Percentiles rank a stretch among this genome's conserved stretches.
Conservation (phyloP, 2,888 invertebrate species). For the Lochmaea capreae region DNA sequence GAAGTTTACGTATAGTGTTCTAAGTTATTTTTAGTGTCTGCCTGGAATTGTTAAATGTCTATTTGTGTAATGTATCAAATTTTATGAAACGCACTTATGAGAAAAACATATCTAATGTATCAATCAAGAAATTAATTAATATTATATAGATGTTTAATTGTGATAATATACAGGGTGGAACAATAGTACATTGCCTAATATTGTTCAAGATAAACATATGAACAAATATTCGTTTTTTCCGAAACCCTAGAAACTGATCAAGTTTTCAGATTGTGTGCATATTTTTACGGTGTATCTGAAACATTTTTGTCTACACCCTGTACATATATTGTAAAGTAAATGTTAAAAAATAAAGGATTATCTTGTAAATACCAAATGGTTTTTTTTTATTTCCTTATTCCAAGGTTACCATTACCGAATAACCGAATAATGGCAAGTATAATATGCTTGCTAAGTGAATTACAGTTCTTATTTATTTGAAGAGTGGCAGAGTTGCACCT, state of each 20-base stretch:
- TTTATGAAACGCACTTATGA: conserved; percentile 35
- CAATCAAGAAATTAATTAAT: conserved; percentile 12
- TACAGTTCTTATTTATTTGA: too few relatives aligned
- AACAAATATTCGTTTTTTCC: background rate
- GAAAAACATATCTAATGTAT: conserved; percentile 43
- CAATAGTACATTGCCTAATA: background rate
- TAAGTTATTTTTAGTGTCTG: conserved; percentile 20
- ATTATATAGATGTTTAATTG: conserved; percentile 25
- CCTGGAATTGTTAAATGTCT: conserved; percentile 23
- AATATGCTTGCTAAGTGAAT: too few relatives aligned
- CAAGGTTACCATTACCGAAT: too few relatives aligned
- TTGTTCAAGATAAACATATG: background rate
- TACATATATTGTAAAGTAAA: conserved; percentile 16
- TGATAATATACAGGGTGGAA: conserved; percentile 20
- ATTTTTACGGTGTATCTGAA: background rate
- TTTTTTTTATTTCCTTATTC: background rate
- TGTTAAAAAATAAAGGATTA: conserved; percentile 18
- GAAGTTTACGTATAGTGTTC: conserved; percentile 12
- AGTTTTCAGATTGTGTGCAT: background rate
- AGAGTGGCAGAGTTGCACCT: too few relatives aligned
- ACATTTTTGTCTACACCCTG: conserved; percentile 1
- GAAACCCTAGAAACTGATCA: background rate
- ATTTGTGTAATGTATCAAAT: conserved; percentile 8
- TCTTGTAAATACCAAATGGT: conserved; percentile 12
- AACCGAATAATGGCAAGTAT: too few relatives aligned